phyloP scores from a whole-genome alignment of 2,797 vertebrate genomes.

The Melanotaenia maccullochi region DNA sequence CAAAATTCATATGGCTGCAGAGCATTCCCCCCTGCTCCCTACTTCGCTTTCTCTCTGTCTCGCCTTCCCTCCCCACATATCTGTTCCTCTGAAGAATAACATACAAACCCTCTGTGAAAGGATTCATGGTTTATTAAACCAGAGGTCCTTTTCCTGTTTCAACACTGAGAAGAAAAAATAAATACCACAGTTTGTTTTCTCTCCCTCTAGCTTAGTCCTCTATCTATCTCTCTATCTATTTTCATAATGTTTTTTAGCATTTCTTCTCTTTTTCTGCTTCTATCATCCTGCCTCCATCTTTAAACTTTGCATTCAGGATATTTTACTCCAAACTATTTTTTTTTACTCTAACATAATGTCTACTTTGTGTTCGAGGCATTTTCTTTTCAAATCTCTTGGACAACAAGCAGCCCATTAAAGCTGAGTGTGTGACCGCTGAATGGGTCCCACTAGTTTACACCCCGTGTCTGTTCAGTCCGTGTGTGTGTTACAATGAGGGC shows the following conservation, averaged over 20 bases:
- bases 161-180: slow-evolving; percentile 90
- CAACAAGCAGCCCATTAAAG: slow-evolving; percentile 79
- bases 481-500: slow-evolving; percentile 67
- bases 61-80: slow-evolving; percentile 66
- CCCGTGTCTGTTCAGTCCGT: slow-evolving; percentile 52
- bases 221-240: slow-evolving; percentile 69
- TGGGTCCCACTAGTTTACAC: slow-evolving; percentile 83
- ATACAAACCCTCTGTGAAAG: slow-evolving; percentile 90
- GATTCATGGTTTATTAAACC: slow-evolving; percentile 94
- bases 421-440: slow-evolving; percentile 85
- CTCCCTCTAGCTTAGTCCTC: slow-evolving; percentile 61
- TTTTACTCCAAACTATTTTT: slow-evolving; percentile 40
- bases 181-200: slow-evolving; percentile 87
- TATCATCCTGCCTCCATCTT: slow-evolving; percentile 47
- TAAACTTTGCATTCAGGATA: slow-evolving; percentile 32
- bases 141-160: slow-evolving; percentile 89
- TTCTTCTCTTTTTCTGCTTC: slow-evolving; percentile 6
- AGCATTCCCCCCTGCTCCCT: slow-evolving; percentile 59
- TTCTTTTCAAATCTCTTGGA: slow-evolving; percentile 41
- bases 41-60: slow-evolving; percentile 49
- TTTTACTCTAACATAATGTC: slow-evolving; percentile 16
- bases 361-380: slow-evolving; percentile 18
- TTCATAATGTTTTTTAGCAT: slow-evolving; percentile 56
- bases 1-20: slow-evolving; percentile 67
- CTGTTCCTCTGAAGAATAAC: slow-evolving; percentile 85